Percentiles rank a stretch among this genome's conserved stretches.
Evolutionary conservation across 64 coral and sea anemone species (phyloP).

Genomic region (Montipora cactus): DNA sequence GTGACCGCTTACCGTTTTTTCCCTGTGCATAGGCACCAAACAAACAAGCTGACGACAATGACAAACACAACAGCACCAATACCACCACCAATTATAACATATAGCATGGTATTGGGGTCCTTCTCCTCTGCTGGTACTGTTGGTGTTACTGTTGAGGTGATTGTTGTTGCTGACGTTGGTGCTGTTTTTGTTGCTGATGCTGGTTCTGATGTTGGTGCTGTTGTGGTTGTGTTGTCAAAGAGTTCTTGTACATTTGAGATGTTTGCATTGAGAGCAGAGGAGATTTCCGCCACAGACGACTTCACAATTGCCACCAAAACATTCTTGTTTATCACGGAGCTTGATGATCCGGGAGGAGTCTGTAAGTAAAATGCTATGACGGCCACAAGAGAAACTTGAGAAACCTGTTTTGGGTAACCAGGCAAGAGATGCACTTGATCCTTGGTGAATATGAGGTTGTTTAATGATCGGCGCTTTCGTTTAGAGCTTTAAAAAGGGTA

Average conservation of each 20-base stretch:
- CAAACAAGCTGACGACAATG: too few relatives aligned
- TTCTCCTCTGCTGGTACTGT: too few relatives aligned
- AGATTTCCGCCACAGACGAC: background rate
- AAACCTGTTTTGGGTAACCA: constrained; percentile 36
- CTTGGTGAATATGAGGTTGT: background rate
- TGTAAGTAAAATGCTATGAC: constrained; percentile 19
- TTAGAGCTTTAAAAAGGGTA: background rate
- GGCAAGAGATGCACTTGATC: constrained; percentile 20
- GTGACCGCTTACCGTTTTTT: too few relatives aligned
- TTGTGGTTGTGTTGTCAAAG: background rate
- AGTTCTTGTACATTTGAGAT: background rate
- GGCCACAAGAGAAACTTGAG: constrained; percentile 1
- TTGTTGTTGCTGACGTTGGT: background rate
- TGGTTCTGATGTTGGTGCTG: background rate
- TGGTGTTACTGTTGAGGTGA: background rate
- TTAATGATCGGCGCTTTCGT: background rate
- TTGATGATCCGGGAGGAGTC: background rate
- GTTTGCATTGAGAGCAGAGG: constrained; percentile 1
- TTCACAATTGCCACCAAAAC: background rate
- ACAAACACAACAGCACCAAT: too few relatives aligned
- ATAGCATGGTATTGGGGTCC: too few relatives aligned
- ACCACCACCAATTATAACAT: too few relatives aligned
- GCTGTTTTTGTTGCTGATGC: too few relatives aligned
- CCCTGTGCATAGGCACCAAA: too few relatives aligned
- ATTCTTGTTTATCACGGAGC: background rate